Evolutionary conservation across 2,888 invertebrate genomes (phyloP).

Genomic region (Drosophila kuntzei): DNA sequence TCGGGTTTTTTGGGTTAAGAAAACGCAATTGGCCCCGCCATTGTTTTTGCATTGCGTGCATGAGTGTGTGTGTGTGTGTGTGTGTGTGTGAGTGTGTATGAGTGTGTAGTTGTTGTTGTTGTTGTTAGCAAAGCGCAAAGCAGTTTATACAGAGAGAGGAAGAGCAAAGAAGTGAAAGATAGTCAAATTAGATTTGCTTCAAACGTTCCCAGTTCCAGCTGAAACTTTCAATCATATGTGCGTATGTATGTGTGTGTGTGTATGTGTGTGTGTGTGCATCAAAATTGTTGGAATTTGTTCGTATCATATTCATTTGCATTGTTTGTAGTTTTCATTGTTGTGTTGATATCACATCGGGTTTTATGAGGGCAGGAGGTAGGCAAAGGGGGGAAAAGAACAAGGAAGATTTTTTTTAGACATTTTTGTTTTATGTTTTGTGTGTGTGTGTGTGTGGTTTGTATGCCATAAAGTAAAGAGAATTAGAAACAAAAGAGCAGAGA

Average conservation of each 20-base stretch:
- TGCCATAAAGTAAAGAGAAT: conserved; percentile 45
- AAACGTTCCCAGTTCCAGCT: conserved; percentile 85
- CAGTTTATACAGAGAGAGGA: conserved; percentile 37
- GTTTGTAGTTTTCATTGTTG: conserved; percentile 69
- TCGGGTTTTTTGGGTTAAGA: conserved; percentile 45
- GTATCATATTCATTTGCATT: conserved; percentile 66
- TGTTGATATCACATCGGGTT: conserved; percentile 43
- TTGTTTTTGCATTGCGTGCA: conserved; percentile 42
- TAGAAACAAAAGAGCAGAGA: conserved; percentile 56
- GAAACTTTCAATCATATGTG: conserved; percentile 62
- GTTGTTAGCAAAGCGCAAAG: conserved; percentile 48
- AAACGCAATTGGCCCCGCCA: conserved; percentile 56
- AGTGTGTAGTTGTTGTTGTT: conserved; percentile 41
- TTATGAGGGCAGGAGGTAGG: conserved; percentile 1
- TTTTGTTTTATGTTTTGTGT: conserved; percentile 29
- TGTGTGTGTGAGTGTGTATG: conserved; percentile 36
- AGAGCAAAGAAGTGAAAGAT: conserved; percentile 73
- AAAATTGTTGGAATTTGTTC: conserved; percentile 31
- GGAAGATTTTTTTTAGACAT: conserved; percentile 45
- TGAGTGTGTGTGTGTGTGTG: conserved; percentile 32
- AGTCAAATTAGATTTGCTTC: conserved; percentile 85
- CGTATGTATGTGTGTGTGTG: conserved; percentile 18
- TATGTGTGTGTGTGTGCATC: conserved; percentile 15
- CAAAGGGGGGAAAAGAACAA: conserved; percentile 21
- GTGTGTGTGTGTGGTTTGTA: conserved; percentile 22